Conservation (phyloP, 2,797 vertebrate species). For the Sebastiscus tertius region DNA sequence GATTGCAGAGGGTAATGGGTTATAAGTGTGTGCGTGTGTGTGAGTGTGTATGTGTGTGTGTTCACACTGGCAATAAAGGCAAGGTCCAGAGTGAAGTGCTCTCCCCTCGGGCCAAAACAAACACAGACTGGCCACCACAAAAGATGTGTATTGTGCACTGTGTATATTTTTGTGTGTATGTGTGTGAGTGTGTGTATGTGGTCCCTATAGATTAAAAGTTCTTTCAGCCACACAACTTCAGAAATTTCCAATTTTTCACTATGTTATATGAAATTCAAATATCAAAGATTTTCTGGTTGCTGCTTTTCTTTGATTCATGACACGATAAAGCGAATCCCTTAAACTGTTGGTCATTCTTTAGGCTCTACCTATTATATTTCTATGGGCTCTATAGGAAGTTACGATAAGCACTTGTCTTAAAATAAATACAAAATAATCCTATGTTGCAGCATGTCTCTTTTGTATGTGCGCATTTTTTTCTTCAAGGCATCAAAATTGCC, state of each 20-base stretch:
- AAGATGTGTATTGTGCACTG: neutral
- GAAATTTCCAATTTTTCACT: neutral
- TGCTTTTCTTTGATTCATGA: neutral
- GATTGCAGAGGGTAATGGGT: slow-evolving; percentile 55
- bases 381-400: neutral
- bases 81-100: slow-evolving; percentile 64
- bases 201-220: neutral
- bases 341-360: neutral
- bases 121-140: slow-evolving; percentile 59
- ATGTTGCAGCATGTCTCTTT: neutral
- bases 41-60: slow-evolving; percentile 48
- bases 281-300: neutral
- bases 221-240: neutral
- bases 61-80: slow-evolving; percentile 60
- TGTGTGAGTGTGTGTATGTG: neutral
- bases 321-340: neutral
- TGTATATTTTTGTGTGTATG: neutral
- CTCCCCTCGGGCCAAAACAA: slow-evolving; percentile 79
- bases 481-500: slow-evolving; percentile 17
- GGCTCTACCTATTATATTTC: neutral
- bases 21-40: slow-evolving; percentile 54
- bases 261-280: neutral
- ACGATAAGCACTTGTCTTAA: neutral
- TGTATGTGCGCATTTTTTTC: neutral
- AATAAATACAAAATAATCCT: neutral